Evolutionary conservation across 2,888 invertebrate genomes (phyloP).

Genomic region (Trachelus tabidus): DNA sequence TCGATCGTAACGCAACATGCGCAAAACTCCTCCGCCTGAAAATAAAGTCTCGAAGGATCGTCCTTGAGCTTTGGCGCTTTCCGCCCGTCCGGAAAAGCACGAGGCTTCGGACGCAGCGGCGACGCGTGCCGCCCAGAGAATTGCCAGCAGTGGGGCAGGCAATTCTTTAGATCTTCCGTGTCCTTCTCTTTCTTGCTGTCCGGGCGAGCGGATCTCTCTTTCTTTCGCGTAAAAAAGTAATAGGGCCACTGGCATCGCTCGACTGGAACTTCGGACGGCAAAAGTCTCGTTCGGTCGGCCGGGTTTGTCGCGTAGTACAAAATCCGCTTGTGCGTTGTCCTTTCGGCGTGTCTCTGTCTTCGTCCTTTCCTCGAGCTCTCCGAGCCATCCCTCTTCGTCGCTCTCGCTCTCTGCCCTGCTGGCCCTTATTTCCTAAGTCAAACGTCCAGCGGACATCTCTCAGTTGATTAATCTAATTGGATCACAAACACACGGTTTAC

Average conservation of each 20-base stretch:
- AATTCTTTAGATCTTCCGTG: neutral
- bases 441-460: neutral
- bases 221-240: neutral
- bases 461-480: neutral
- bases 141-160: neutral
- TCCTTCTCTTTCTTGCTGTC: neutral
- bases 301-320: neutral
- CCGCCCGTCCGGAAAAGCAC: neutral
- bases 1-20: neutral
- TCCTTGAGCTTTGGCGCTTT: neutral
- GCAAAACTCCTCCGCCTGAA: neutral
- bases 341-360: neutral
- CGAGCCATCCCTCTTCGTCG: neutral
- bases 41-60: neutral
- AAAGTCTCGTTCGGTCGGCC: neutral
- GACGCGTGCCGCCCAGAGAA: neutral
- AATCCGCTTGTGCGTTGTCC: neutral
- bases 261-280: neutral
- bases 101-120: neutral
- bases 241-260: neutral
- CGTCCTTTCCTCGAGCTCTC: neutral
- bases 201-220: neutral
- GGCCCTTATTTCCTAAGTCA: neutral
- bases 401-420: neutral
- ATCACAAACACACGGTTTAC: neutral